phyloP scores from a whole-genome alignment of 2,113 vertebrate genomes.

The Tenrec ecaudatus region DNA sequence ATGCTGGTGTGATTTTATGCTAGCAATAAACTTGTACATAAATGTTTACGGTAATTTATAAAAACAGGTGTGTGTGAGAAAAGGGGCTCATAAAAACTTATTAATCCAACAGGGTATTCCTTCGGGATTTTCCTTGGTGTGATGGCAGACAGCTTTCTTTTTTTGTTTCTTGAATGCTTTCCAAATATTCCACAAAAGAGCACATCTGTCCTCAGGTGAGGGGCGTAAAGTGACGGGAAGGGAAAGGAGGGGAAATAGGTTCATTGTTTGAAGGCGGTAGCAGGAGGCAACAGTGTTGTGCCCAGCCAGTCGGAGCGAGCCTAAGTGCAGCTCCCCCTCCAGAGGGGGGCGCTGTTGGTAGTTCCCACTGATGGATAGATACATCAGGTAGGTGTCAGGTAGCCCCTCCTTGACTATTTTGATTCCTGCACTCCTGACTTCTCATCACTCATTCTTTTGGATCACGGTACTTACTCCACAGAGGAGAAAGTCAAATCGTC shows the following conservation, averaged over 20 bases:
- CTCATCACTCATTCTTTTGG: neutral
- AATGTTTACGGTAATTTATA: slow-evolving; percentile 9
- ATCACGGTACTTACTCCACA: neutral
- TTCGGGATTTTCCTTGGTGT: neutral
- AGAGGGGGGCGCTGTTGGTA: neutral
- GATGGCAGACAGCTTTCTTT: neutral
- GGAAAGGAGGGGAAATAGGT: neutral
- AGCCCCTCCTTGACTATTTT: neutral
- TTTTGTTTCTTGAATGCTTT: neutral
- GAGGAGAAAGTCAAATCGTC: neutral
- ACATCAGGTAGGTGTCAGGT: neutral
- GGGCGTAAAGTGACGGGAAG: no score
- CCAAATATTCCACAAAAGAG: neutral
- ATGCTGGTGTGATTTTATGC: neutral
- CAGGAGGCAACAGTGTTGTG: neutral
- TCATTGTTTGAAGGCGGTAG: neutral
- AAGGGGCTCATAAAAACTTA: neutral
- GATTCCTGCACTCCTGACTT: neutral
- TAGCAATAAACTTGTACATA: slow-evolving; percentile 35
- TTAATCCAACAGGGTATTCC: neutral
- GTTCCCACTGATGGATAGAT: neutral
- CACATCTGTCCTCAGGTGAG: neutral
- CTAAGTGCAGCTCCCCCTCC: neutral
- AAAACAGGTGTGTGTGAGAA: neutral
- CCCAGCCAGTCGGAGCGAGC: neutral